These are phyloP conservation scores for Aphis gossypii DNA, from an alignment of 1,140 invertebrate species.

Conservation along the genomic window DNA sequence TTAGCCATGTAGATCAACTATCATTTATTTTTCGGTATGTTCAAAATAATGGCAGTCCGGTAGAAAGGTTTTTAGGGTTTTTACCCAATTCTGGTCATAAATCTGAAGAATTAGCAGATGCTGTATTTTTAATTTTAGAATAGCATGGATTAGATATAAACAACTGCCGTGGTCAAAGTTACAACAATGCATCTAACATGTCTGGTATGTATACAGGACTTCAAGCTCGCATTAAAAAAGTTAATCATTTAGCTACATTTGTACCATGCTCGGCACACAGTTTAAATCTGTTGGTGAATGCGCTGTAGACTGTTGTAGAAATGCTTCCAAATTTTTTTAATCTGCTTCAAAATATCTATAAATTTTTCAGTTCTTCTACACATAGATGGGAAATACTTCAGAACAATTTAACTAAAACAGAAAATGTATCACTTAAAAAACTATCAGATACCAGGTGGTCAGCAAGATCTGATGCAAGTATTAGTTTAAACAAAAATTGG, in stretches of 20 bases:
- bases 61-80: slow-evolving; percentile 54
- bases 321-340: slow-evolving; percentile 61
- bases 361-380: slow-evolving; percentile 61
- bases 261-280: slow-evolving; percentile 63
- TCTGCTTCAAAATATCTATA: slow-evolving; percentile 60
- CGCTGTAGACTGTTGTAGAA: slow-evolving; percentile 62
- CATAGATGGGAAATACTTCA: slow-evolving; percentile 59
- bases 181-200: slow-evolving; percentile 61
- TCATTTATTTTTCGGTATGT: slow-evolving; percentile 57
- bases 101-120: slow-evolving; percentile 47
- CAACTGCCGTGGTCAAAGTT: slow-evolving; percentile 61
- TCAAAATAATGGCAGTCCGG: slow-evolving; percentile 37
- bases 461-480: slow-evolving; percentile 59
- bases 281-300: slow-evolving; percentile 62
- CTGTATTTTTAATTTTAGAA: slow-evolving; percentile 47
- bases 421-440: slow-evolving; percentile 54
- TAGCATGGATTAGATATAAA: slow-evolving; percentile 46
- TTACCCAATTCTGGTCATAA: slow-evolving; percentile 41
- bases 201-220: slow-evolving; percentile 45
- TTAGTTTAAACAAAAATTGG: slow-evolving; percentile 37
- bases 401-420: slow-evolving; percentile 27
- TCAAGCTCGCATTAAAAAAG: slow-evolving; percentile 26
- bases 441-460: slow-evolving; percentile 60
- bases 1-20: slow-evolving; percentile 51
- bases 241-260: slow-evolving; percentile 61